Evolutionary conservation across 2,797 vertebrate genomes (phyloP).

Genomic region (Hydrophis major): DNA sequence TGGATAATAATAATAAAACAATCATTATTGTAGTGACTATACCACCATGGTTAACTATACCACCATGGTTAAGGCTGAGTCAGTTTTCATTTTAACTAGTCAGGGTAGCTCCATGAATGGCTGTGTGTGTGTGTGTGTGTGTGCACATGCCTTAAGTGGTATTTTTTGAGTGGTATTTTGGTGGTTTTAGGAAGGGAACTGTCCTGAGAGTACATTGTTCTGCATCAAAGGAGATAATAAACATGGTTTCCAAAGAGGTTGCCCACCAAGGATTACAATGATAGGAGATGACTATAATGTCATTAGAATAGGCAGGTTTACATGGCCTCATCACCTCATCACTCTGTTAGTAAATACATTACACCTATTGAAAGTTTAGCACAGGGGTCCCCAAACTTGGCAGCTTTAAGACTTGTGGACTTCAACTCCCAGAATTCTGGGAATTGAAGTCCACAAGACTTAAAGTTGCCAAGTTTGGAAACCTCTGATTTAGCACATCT

Average conservation of each 20-base stretch:
- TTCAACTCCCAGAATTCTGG: too few relatives aligned
- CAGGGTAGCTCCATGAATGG: neutral
- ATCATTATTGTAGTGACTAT: slow-evolving; percentile 23
- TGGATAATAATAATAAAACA: slow-evolving; percentile 25
- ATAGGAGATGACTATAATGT: neutral
- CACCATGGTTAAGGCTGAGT: slow-evolving; percentile 7
- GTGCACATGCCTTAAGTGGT: neutral
- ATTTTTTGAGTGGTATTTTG: neutral
- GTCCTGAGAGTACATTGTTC: neutral
- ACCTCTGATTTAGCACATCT: neutral
- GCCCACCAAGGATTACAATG: neutral
- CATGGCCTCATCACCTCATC: neutral
- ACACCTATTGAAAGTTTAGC: neutral
- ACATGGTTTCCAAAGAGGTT: neutral
- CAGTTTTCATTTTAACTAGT: slow-evolving; percentile 4
- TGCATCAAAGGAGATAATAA: neutral
- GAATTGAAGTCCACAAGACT: too few relatives aligned
- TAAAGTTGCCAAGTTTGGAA: too few relatives aligned
- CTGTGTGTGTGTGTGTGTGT: neutral
- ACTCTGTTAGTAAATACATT: neutral
- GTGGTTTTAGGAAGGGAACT: rapidly evolving
- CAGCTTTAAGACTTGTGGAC: too few relatives aligned
- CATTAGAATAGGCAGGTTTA: neutral
- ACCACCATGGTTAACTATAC: neutral
- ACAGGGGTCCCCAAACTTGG: neutral